Percentiles rank a stretch among this genome's conserved stretches.
phyloP scores from a whole-genome alignment of 1,140 invertebrate genomes.

The Pseudomyrmex flavicornis region DNA sequence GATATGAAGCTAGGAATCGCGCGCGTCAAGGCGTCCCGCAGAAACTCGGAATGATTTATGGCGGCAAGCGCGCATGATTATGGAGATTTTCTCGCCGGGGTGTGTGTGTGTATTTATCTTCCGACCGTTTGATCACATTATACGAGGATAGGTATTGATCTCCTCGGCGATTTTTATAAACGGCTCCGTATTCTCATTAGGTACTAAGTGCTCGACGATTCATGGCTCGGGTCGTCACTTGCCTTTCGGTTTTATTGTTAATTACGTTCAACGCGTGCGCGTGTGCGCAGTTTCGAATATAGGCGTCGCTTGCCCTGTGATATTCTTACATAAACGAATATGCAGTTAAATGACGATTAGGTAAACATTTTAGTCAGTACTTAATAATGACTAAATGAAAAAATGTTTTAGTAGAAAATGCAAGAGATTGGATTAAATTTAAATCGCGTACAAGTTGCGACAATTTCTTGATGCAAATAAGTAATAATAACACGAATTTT shows the following conservation, averaged over 20 bases:
- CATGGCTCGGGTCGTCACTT: background rate
- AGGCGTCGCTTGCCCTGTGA: background rate
- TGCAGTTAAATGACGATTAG: background rate
- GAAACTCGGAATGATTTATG: slow-evolving; percentile 38
- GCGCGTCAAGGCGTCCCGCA: slow-evolving; percentile 25
- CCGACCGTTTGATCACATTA: slow-evolving; percentile 5
- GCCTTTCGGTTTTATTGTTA: slow-evolving; percentile 1
- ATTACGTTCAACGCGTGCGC: slow-evolving; percentile 3
- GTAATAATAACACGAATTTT: too few relatives aligned
- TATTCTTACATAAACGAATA: background rate
- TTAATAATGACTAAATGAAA: slow-evolving; percentile 17
- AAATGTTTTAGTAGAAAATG: background rate
- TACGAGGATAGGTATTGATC: slow-evolving; percentile 13
- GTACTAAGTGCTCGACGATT: slow-evolving; percentile 4
- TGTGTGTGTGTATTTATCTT: slow-evolving; percentile 32
- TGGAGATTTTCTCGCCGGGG: slow-evolving; percentile 29
- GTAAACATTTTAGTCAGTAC: background rate
- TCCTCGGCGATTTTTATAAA: slow-evolving; percentile 5
- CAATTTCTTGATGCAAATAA: background rate
- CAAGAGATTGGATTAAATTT: slow-evolving; percentile 8
- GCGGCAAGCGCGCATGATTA: slow-evolving; percentile 33
- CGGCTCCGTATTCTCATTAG: slow-evolving; percentile 9
- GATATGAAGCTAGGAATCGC: slow-evolving; percentile 56
- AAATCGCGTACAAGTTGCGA: background rate
- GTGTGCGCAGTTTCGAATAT: background rate